Evolutionary conservation across 2,888 invertebrate genomes (phyloP), one percentile per base, ranked within the genome.

Genomic region (Pyrgus malvae): DNA sequence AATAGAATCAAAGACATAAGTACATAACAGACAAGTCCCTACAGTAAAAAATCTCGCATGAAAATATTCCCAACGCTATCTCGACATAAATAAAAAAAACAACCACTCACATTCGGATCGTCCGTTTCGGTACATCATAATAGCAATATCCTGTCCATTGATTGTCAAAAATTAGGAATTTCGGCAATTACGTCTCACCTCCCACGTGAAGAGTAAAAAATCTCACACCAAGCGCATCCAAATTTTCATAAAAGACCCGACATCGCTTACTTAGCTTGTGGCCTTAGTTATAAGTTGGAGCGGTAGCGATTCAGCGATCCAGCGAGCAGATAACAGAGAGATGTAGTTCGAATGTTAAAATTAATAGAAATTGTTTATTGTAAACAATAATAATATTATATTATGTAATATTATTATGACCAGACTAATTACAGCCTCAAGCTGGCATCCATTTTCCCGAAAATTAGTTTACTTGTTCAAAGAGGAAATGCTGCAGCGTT

Each of bases 141-240:
- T 83, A 84, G 85, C 85, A 79, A 89, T 83, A 88, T 88, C 87
- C 88, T 85, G 86, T 80, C 86, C 85, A 85, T 83, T 85, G 87
- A 89, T 88, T 88, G 88, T 88, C 86, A 86, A 89, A 88, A 89
- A 85, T 86, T 85, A 78, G 87, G 87, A 86, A 88, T 88, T 85
- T 88, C 84, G 87, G 81, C 88, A 88, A 89, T 89, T 88, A 88
- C 78, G 76, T 78, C 83, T 76, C 84, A 83, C 89, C 89, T 88
- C 89, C 88, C 89, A 89, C 84, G 88, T 78, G 81, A 85, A 79
- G 65, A 60, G 61, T 62, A 70, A 79, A 85, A 87, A 73, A 78
- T 75, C 78, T 78, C 74, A 80, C 86, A 86, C 82, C 87, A 83
- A 81, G 78, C 76, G 74, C 82, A 81, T 83, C 82, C 76, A 80